These are phyloP conservation scores for Lota lota DNA, from an alignment of 2,113 vertebrate species.

Conservation along the genomic window DNA sequence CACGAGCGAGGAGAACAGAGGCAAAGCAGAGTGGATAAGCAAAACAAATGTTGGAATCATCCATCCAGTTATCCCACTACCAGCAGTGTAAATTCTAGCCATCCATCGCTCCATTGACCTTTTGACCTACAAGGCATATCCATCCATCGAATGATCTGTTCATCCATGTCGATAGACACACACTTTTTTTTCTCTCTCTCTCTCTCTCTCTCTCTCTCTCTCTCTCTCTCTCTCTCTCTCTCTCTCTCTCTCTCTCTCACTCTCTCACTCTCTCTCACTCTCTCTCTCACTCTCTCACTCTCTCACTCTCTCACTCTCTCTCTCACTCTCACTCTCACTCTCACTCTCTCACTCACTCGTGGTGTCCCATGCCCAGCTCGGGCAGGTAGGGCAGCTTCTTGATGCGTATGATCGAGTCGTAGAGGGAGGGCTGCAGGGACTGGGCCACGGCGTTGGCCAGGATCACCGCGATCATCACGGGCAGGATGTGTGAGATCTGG, in stretches of 20 bases:
- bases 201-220: too few relatives aligned
- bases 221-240: not conserved
- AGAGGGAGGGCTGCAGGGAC: conserved; percentile 93
- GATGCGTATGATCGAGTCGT: conserved; percentile 98
- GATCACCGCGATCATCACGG: conserved; percentile 98
- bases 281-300: not conserved
- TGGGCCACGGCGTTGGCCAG: conserved; percentile 96
- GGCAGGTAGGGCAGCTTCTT: conserved; percentile 98
- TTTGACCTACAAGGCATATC: too few relatives aligned
- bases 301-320: too few relatives aligned
- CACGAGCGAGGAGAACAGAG: not conserved
- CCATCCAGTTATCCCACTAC: too few relatives aligned
- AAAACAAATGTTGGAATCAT: too few relatives aligned
- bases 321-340: not conserved
- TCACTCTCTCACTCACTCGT: conserved; percentile 79
- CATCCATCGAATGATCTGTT: too few relatives aligned
- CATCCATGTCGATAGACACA: too few relatives aligned
- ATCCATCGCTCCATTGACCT: too few relatives aligned
- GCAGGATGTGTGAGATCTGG: conserved; percentile 97
- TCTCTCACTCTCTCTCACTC: too few relatives aligned
- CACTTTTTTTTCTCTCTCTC: too few relatives aligned
- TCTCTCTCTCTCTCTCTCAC: conserved; percentile 77
- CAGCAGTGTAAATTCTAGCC: too few relatives aligned
- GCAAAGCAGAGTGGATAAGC: too few relatives aligned
- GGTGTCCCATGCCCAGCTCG: conserved; percentile 94